These are phyloP conservation scores for Eristalis intricaria DNA, from an alignment of 2,888 invertebrate genomes.

Conservation along the genomic window DNA sequence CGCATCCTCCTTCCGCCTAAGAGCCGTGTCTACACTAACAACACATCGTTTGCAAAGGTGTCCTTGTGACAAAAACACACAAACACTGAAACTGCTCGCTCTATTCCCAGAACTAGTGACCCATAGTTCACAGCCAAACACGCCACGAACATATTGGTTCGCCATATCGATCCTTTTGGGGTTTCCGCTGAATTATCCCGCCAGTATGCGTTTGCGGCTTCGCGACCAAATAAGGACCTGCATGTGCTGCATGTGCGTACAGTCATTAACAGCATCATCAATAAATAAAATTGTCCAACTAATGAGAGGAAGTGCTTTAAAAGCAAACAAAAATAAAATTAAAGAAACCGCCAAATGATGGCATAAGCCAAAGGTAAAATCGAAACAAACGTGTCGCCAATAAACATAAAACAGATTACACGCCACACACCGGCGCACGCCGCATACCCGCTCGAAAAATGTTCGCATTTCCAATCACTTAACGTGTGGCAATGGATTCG, in stretches of 20 bases:
- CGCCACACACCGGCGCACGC: neutral
- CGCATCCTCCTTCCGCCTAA: too few species aligned
- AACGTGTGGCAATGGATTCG: conserved; percentile 34
- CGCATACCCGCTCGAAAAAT: neutral
- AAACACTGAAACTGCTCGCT: neutral
- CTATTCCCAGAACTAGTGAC: neutral
- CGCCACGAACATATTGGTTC: neutral
- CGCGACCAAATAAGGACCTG: neutral
- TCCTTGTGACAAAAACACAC: neutral
- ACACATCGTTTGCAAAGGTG: neutral
- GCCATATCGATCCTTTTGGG: neutral
- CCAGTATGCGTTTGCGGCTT: neutral
- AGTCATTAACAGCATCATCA: neutral
- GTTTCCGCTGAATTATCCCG: neutral
- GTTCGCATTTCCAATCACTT: conserved; percentile 44
- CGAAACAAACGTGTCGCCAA: conserved; percentile 24
- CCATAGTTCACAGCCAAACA: neutral
- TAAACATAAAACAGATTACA: conserved; percentile 28
- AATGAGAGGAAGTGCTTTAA: neutral
- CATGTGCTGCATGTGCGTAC: neutral
- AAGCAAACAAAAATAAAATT: neutral
- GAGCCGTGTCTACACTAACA: neutral
- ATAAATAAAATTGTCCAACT: neutral
- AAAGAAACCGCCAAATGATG: neutral
- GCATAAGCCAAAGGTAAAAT: conserved; percentile 16